phyloP scores from a whole-genome alignment of 37 sponge, comb jelly and placozoan genomes.

The Bolinopsis microptera region DNA sequence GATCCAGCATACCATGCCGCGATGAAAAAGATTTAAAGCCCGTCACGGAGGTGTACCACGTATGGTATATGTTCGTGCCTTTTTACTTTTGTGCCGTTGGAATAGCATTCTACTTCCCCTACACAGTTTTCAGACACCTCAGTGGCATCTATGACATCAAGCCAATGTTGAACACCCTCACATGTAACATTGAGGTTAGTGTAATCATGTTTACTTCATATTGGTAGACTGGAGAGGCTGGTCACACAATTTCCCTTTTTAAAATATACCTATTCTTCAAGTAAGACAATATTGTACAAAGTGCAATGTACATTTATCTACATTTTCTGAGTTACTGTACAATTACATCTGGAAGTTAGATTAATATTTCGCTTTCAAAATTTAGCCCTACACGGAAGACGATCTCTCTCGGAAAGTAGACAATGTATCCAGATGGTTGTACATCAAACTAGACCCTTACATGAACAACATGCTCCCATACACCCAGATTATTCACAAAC shows the following conservation, averaged over 20 bases:
- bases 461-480: conserved; percentile 43
- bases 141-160: conserved; percentile 48
- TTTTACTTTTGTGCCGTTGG: conserved; percentile 59
- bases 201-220: too few species aligned
- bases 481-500: conserved; percentile 17
- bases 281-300: background rate
- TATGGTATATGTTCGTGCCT: conserved; percentile 62
- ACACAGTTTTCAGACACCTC: conserved; percentile 59
- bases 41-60: conserved; percentile 27
- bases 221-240: too few species aligned
- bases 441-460: conserved; percentile 49
- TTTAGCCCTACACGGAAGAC: conserved; percentile 9
- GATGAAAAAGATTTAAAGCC: conserved; percentile 36
- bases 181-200: conserved; percentile 27
- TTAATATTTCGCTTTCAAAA: too few species aligned
- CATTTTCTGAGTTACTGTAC: background rate
- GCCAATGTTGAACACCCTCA: conserved; percentile 7
- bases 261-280: too few species aligned
- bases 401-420: background rate
- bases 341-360: too few species aligned
- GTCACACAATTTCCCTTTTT: too few species aligned
- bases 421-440: conserved; percentile 62
- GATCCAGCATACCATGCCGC: conserved; percentile 25
- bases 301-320: background rate
- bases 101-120: conserved; percentile 48